These are phyloP conservation scores for Ptyas mucosa DNA, from an alignment of 2,113 vertebrate genomes.

Conservation along the genomic window DNA sequence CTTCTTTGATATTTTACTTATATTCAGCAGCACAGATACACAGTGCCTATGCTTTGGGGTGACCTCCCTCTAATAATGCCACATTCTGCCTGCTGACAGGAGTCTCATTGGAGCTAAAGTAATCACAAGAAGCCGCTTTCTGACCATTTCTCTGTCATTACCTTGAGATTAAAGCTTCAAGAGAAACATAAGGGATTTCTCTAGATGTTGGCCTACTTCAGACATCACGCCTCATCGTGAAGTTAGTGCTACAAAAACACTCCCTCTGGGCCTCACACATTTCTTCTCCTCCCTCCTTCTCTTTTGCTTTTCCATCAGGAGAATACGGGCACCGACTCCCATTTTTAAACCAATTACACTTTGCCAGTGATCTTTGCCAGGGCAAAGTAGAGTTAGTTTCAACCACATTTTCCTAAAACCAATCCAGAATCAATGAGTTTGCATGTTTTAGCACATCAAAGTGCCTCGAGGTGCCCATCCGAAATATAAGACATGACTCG, in stretches of 20 bases:
- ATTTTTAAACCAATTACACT: not conserved
- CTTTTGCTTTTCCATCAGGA: not conserved
- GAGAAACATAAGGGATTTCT: not conserved
- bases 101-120: not conserved
- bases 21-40: not conserved
- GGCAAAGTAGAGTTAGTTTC: not conserved
- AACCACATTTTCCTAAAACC: not conserved
- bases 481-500: not conserved
- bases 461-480: not conserved
- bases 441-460: not conserved
- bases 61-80: not conserved
- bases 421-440: not conserved
- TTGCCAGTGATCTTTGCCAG: not conserved
- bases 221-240: not conserved
- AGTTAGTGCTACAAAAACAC: not conserved
- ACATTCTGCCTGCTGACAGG: not conserved
- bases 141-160: not conserved
- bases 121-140: not conserved
- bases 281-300: not conserved
- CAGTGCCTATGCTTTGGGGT: not conserved
- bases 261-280: not conserved
- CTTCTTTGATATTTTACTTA: not conserved
- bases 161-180: not conserved
- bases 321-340: not conserved
- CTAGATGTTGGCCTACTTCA: not conserved